Evolutionary conservation across 2,888 invertebrate species (phyloP).

Genomic region (Macaria notata): DNA sequence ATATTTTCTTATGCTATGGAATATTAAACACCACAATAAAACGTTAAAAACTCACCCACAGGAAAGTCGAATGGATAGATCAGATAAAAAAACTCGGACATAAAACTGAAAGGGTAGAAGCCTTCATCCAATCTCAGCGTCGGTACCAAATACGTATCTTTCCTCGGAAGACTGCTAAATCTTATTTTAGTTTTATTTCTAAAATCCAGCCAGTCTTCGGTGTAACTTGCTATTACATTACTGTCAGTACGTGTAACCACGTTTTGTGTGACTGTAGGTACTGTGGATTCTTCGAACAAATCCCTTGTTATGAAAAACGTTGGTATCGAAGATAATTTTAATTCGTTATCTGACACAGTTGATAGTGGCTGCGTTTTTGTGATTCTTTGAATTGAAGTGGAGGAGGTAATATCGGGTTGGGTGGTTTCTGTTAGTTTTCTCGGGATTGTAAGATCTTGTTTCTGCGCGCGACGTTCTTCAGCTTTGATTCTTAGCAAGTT

Average conservation of each 20-base stretch:
- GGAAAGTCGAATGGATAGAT: conserved; percentile 86
- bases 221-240: conserved; percentile 57
- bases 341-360: conserved; percentile 15
- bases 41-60: conserved; percentile 74
- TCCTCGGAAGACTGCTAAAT: conserved; percentile 72
- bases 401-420: neutral
- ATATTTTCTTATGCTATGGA: too few species aligned
- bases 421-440: conserved; percentile 40
- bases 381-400: too few species aligned
- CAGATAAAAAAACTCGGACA: conserved; percentile 83
- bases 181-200: conserved; percentile 71
- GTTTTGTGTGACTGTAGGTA: conserved; percentile 50
- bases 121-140: conserved; percentile 83
- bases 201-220: conserved; percentile 67
- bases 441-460: conserved; percentile 44
- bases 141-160: conserved; percentile 74
- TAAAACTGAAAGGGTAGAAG: conserved; percentile 83
- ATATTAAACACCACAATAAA: too few species aligned
- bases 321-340: conserved; percentile 26
- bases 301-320: conserved; percentile 63
- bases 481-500: conserved; percentile 53
- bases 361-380: too few species aligned
- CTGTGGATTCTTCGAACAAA: conserved; percentile 48
- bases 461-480: conserved; percentile 53
- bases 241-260: conserved; percentile 50